phyloP scores from a whole-genome alignment of 2,888 invertebrate genomes.

The Drosophila demipolita region DNA sequence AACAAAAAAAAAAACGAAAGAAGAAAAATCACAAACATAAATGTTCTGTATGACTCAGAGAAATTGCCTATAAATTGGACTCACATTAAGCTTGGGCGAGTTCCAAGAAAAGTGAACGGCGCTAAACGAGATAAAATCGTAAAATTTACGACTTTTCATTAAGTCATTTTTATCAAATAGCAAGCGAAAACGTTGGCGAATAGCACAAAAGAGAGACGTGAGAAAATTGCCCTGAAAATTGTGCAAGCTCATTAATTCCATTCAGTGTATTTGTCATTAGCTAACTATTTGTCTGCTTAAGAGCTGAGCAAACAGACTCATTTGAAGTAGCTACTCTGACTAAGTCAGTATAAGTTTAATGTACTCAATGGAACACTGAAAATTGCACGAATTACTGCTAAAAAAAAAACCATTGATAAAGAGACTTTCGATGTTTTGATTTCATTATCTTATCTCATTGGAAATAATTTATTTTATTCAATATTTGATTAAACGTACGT shows the following conservation, averaged over 20 bases:
- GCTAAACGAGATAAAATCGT: conserved; percentile 21
- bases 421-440: not conserved
- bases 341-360: not conserved
- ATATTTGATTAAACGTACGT: not conserved
- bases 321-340: not conserved
- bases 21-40: conserved; percentile 6
- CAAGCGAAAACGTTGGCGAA: not conserved
- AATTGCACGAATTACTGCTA: not conserved
- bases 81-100: conserved; percentile 45
- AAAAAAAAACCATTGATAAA: not conserved
- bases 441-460: not conserved
- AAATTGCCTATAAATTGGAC: conserved; percentile 76
- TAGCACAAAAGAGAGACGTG: not conserved
- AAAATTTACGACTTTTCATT: conserved; percentile 73
- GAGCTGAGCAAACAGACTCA: conserved; percentile 4
- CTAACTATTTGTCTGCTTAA: conserved; percentile 4
- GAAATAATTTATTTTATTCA: not conserved
- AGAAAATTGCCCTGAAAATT: not conserved
- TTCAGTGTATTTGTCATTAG: conserved; percentile 2
- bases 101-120: conserved; percentile 22
- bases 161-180: conserved; percentile 27
- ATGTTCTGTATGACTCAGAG: conserved; percentile 29
- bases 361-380: not conserved
- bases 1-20: not conserved
- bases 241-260: not conserved